A percentile compares a stretch with the other conserved stretches of the same genome.
These are phyloP conservation scores for Elaphurus davidianus DNA, from an alignment of 2,113 vertebrate species.

Conservation along the genomic window DNA sequence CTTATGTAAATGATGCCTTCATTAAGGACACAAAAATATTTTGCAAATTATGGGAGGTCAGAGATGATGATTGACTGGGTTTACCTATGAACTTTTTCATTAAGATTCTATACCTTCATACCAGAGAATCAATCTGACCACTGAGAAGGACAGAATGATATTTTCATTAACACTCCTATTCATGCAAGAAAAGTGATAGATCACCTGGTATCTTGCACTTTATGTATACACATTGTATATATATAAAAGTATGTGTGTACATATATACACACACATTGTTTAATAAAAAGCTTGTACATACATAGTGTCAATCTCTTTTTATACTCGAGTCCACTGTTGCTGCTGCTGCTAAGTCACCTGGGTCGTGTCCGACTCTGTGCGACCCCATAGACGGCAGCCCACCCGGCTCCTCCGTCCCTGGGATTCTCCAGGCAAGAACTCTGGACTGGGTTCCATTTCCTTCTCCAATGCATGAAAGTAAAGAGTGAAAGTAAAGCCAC, in stretches of 20 bases:
- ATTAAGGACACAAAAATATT: slow-evolving; percentile 71
- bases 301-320: not conserved
- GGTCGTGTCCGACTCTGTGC: too few species aligned
- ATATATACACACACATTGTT: not conserved
- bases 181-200: not conserved
- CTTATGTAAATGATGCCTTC: slow-evolving; percentile 72
- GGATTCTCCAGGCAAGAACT: too few species aligned
- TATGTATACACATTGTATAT: not conserved
- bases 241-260: fast-evolving
- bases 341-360: too few species aligned
- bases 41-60: slow-evolving; percentile 68
- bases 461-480: too few species aligned
- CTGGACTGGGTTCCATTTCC: too few species aligned
- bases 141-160: not conserved
- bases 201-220: not conserved
- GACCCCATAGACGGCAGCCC: too few species aligned
- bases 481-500: too few species aligned
- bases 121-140: not conserved
- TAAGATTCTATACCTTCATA: not conserved
- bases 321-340: not conserved
- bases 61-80: slow-evolving; percentile 45
- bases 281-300: not conserved
- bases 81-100: slow-evolving; percentile 39
- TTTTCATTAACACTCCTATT: not conserved
- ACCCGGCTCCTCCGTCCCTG: too few species aligned